A percentile compares a stretch with the other conserved stretches of the same genome.
These are phyloP conservation scores for Rhopalosiphum nymphaeae DNA, from an alignment of 2,888 invertebrate species.

Conservation along the genomic window DNA sequence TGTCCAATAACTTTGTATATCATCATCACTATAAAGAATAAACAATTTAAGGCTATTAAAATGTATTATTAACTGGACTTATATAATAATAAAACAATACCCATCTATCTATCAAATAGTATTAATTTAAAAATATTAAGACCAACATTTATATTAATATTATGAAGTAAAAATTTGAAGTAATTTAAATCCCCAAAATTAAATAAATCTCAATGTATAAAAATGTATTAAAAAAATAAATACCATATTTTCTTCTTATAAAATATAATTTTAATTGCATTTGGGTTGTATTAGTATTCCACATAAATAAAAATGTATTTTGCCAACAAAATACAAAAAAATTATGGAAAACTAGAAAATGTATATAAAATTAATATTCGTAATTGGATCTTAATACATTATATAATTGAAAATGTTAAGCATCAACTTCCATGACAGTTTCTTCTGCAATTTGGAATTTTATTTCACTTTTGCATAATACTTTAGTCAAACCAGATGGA, in stretches of 20 bases:
- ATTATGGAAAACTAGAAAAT: background rate
- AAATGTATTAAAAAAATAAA: background rate
- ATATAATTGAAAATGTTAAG: slow-evolving; percentile 25
- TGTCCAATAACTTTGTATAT: too few species aligned
- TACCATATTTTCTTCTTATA: background rate
- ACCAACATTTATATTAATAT: too few species aligned
- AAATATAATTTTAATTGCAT: slow-evolving; percentile 18
- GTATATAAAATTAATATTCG: slow-evolving; percentile 13
- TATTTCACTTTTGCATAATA: slow-evolving; percentile 53
- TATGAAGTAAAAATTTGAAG: too few species aligned
- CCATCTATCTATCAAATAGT: too few species aligned
- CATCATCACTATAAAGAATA: too few species aligned
- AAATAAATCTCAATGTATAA: background rate
- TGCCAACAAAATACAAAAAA: slow-evolving; percentile 17
- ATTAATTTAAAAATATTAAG: too few species aligned
- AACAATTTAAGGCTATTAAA: too few species aligned
- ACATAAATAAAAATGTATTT: slow-evolving; percentile 24
- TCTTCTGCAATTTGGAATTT: slow-evolving; percentile 49
- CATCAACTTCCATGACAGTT: slow-evolving; percentile 62
- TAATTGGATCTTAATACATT: background rate
- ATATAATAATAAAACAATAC: too few species aligned
- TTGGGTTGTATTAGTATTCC: background rate
- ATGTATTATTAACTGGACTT: too few species aligned
- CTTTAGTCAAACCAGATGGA: slow-evolving; percentile 55
- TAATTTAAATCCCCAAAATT: too few species aligned